phyloP scores from a whole-genome alignment of 2,113 vertebrate species.

The Brachypteracias leptosomus region DNA sequence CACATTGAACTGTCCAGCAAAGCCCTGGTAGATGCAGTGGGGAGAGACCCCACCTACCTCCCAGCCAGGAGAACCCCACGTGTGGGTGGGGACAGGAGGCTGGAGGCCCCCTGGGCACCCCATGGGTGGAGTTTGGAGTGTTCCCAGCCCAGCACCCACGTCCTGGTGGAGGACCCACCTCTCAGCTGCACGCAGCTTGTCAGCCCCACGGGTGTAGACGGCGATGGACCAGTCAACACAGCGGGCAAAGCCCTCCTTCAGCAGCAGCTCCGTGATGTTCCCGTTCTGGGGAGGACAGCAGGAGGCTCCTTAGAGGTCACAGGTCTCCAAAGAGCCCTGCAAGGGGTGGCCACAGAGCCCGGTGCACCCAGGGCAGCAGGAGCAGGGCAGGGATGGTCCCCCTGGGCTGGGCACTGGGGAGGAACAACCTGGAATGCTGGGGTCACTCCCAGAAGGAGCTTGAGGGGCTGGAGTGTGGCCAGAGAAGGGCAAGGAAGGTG shows the following conservation, averaged over 20 bases:
- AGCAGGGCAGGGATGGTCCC: too few species aligned
- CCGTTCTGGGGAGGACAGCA: conserved; percentile 80
- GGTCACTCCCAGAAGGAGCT: too few species aligned
- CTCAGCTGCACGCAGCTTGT: conserved; percentile 92
- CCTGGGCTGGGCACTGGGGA: too few species aligned
- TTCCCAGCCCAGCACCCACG: background rate
- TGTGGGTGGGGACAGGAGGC: background rate
- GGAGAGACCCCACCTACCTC: too few species aligned
- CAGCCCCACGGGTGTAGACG: conserved; percentile 91
- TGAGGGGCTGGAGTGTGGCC: too few species aligned
- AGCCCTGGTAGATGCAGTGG: background rate
- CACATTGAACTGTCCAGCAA: background rate
- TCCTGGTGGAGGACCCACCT: conserved; percentile 66
- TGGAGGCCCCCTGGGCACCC: background rate
- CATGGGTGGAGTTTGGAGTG: background rate
- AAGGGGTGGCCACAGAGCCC: background rate
- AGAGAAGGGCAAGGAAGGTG: too few species aligned
- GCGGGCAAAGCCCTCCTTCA: conserved; percentile 95
- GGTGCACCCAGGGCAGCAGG: background rate
- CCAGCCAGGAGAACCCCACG: background rate
- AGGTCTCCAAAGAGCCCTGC: background rate
- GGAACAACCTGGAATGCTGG: too few species aligned
- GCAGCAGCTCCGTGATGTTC: conserved; percentile 94
- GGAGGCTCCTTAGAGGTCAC: accelerated
- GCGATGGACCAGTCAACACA: conserved; percentile 99